phyloP scores from a whole-genome alignment of 2,113 vertebrate species.

The Rutilus rutilus region DNA sequence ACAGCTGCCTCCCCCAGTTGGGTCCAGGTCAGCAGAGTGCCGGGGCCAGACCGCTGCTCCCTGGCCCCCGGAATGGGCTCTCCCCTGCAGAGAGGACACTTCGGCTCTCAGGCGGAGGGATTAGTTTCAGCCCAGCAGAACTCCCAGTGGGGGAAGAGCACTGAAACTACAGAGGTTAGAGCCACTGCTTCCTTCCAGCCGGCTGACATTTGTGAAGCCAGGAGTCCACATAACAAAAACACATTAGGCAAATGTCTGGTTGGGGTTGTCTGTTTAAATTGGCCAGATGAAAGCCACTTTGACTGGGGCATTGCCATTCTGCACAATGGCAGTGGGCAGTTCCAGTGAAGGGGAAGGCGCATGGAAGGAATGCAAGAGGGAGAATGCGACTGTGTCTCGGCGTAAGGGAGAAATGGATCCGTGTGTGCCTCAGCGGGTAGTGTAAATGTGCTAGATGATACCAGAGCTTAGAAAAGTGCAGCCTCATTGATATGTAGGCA shows the following conservation, averaged over 20 bases:
- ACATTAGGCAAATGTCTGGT: conserved; percentile 82
- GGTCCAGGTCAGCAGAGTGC: conserved; percentile 69
- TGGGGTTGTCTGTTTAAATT: conserved; percentile 79
- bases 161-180: conserved; percentile 50
- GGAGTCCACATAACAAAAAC: conserved; percentile 82
- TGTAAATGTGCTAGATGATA: conserved; percentile 49
- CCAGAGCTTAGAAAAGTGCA: conserved; percentile 45
- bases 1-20: conserved; percentile 77
- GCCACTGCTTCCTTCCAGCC: conserved; percentile 69
- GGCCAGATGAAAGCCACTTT: conserved; percentile 79
- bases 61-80: conserved; percentile 52
- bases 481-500: conserved; percentile 17
- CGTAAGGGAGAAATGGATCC: conserved; percentile 15
- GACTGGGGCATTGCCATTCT: conserved; percentile 68
- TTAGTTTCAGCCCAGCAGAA: conserved; percentile 61
- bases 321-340: conserved; percentile 68
- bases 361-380: conserved; percentile 40
- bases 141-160: conserved; percentile 53
- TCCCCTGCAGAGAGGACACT: conserved; percentile 44
- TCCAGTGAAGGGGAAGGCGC: conserved; percentile 47
- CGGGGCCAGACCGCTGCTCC: conserved; percentile 57
- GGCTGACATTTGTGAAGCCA: conserved; percentile 76
- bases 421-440: conserved; percentile 2
- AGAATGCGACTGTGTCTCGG: background rate
- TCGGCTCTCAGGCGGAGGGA: conserved; percentile 52